phyloP scores from a whole-genome alignment of 2,888 invertebrate species.

The Eilema sororculum region DNA sequence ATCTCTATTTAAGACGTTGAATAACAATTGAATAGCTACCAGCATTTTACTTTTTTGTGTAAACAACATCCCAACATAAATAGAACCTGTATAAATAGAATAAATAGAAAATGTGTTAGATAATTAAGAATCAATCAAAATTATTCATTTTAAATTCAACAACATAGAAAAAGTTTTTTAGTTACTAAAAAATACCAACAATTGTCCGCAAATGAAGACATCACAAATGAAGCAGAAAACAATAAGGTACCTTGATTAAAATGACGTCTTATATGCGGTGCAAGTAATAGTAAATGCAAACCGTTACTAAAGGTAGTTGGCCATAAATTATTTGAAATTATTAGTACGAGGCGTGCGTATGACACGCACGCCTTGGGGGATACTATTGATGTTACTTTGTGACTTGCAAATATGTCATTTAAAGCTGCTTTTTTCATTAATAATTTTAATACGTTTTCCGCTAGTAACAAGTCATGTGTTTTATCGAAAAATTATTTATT shows the following conservation, averaged over 20 bases:
- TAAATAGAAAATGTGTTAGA: too few species aligned
- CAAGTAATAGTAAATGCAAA: constrained; percentile 9
- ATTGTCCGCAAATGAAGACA: not conserved
- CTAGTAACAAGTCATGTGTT: constrained; percentile 4
- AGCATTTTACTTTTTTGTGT: not conserved
- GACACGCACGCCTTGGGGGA: constrained; percentile 2
- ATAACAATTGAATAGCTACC: not conserved
- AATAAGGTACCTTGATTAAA: not conserved
- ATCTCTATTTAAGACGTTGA: not conserved
- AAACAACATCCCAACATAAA: too few species aligned
- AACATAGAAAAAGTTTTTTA: too few species aligned
- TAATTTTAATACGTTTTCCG: not conserved
- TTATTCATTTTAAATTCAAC: too few species aligned
- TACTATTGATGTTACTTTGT: constrained; percentile 8
- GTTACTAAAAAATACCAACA: too few species aligned
- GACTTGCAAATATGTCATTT: not conserved
- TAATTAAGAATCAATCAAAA: too few species aligned
- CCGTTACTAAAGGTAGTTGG: constrained; percentile 39
- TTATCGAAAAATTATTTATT: not conserved
- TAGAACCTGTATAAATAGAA: too few species aligned
- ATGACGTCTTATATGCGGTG: not conserved
- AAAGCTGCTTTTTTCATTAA: not conserved
- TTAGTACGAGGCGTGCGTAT: constrained; percentile 26
- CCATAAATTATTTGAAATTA: constrained; percentile 38
- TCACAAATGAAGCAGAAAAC: constrained; percentile 1